Base-by-base conservation (phyloP, 2,888 invertebrate species). In the Willowsia nigromaculata region DNA sequence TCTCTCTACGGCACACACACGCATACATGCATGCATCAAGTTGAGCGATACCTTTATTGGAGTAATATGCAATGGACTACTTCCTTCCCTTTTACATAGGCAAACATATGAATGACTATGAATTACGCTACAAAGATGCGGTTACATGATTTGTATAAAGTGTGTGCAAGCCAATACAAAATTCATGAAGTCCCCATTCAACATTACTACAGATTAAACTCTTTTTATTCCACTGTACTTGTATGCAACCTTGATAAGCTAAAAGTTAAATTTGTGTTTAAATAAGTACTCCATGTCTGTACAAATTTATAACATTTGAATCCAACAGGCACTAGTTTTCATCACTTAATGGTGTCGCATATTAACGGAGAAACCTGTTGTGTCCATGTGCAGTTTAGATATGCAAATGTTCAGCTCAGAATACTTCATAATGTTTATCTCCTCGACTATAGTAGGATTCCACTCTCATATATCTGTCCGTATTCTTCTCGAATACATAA, bases 31-130 rank as follows among this genome's bases (percentile, higher is more conserved):
- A 18, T 7, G 7, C 33, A n/a, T 40, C 13, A 18, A 47, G 74
- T 74, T 27, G 74, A 27, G 37, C 13, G 27, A 50, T 53, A 76
- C 76, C 76, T 76, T 76, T 76, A 76, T 76, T 76, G 76, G 50
- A 50, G 50, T 76, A 22, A 30, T 71, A 43, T 25, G 71, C 25
- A 71, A 71, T 71, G 71, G 47, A 71, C n/a, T 76, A 76, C 76
- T 76, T 76, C 76, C 76, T 76, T 76, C 76, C 76, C 53, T 76
- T 30, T 33, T 33, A 47, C 47, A 74, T n/a, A 53, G 18, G 18
- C 18, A 53, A 18, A 18, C 7, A 15, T 47, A 37, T 47, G 22
- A 25, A 25, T 59, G 56, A 25, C 11, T 59, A 25, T 25, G 9
- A 25, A 25, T 6, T 43, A 3, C 13, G 11, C 3, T n/a, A n/a